Evolutionary conservation across 2,113 vertebrate species (phyloP).

Genomic region (Scatophagus argus): DNA sequence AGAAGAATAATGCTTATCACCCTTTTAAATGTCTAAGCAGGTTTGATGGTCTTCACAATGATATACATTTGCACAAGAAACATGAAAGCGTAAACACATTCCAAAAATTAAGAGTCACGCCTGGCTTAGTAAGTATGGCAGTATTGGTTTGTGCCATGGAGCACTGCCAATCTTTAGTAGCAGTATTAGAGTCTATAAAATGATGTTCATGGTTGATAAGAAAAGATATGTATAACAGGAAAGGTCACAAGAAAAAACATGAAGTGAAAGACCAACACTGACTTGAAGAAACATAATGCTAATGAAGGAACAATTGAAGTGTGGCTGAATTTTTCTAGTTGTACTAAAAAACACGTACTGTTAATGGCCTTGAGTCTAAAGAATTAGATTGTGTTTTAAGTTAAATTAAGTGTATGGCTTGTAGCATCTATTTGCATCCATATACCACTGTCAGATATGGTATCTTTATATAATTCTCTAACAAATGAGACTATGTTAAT

Average conservation of each 20-base stretch:
- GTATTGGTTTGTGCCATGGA: background rate
- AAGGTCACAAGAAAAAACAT: background rate
- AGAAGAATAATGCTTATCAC: background rate
- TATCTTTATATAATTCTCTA: background rate
- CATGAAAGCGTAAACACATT: background rate
- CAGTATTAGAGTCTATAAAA: background rate
- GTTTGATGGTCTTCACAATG: constrained; percentile 4
- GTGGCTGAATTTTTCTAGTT: background rate
- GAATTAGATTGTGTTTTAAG: background rate
- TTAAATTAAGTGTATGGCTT: background rate
- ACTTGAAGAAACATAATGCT: background rate
- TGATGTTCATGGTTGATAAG: background rate
- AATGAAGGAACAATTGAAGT: constrained; percentile 4
- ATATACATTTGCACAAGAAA: background rate
- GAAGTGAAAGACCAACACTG: background rate
- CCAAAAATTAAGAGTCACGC: background rate
- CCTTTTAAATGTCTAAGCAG: background rate
- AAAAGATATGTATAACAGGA: background rate
- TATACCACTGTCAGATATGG: background rate
- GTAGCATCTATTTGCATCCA: background rate
- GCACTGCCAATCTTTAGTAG: background rate
- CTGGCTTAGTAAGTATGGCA: background rate
- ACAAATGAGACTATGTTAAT: background rate
- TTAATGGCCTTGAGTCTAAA: constrained; percentile 1
- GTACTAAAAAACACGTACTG: background rate